Base-by-base conservation (phyloP, 2,888 invertebrate genomes). In the Malthinus flaveolus region DNA sequence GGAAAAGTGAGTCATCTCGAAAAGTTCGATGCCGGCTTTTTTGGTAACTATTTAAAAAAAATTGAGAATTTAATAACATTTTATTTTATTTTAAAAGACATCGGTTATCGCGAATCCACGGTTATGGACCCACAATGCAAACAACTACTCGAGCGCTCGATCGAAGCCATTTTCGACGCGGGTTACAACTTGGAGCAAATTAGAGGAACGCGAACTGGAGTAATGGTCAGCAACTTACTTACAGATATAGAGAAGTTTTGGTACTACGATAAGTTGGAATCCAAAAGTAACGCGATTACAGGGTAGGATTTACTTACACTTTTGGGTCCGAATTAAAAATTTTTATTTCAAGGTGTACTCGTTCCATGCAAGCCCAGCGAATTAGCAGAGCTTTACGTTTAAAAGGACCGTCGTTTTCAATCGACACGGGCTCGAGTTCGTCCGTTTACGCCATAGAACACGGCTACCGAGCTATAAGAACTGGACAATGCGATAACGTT, bases 371-470 rank as follows among this genome's bases (percentile, higher is more conserved):
- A 73, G 90, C 95, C 9, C 94, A 95, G 78, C 85, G 95, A 51
- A 85, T 97, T 63, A 95, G 95, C 1, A 95, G 91, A 77, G 88
- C 88, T 79, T 84, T 97, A 60, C 95, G 95, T 23, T 83, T 93
- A n/a, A 89, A 88, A 68, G 95, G 96, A 0, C 95, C 96, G 0
- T 94, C 95, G 3, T 92, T 88, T 79, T 84, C 90, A 0, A 83
- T 94, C 7, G 97, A 97, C 78, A 94, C 96, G 0, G 97, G 97
- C 0, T 97, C 97, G 75, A 95, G 95, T n/a, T 96, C 96, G 54
- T 92, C 95, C 7, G 83, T 95, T 65, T 87, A 91, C 68, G 96
- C 95, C 0, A 66, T 97, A 55, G 93, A 96, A 70, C 88, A 89
- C 63, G 93, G 91, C n/a, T 91, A 89, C 75, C 83, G 84, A 46